A percentile compares a stretch with the other conserved stretches of the same genome.
phyloP scores from a whole-genome alignment of 2,113 vertebrate genomes.

The Tonatia bakeri region DNA sequence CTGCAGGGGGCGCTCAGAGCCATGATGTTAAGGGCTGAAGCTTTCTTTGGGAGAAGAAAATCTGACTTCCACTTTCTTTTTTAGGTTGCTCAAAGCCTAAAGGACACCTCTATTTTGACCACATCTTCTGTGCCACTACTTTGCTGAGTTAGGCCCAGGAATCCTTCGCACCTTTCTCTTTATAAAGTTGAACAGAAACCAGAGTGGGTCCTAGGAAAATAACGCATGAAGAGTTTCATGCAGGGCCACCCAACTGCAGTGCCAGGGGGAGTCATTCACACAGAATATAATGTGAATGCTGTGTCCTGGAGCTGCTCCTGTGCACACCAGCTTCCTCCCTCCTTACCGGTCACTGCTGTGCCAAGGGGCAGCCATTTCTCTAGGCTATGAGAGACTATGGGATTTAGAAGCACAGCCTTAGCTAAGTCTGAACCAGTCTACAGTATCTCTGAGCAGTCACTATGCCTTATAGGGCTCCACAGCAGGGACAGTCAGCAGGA shows the following conservation, averaged over 20 bases:
- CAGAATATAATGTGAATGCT: neutral
- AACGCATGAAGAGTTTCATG: neutral
- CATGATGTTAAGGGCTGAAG: neutral
- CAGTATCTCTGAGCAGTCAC: neutral
- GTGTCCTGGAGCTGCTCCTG: neutral
- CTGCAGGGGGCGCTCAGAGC: neutral
- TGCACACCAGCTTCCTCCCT: neutral
- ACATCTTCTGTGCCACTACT: neutral
- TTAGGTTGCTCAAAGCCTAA: neutral
- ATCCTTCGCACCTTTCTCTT: neutral
- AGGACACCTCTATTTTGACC: neutral
- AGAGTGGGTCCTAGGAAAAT: neutral
- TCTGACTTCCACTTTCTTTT: neutral
- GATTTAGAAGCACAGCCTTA: neutral
- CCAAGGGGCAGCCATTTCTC: neutral
- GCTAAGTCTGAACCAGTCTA: neutral
- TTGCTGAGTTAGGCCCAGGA: neutral
- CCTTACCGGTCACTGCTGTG: neutral
- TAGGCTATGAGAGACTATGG: neutral
- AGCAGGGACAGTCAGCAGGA: neutral
- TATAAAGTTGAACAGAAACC: neutral
- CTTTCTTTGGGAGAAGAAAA: neutral
- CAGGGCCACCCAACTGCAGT: neutral
- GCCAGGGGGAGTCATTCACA: neutral
- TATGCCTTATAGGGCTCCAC: neutral